A percentile compares a stretch with the other conserved stretches of the same genome.
Conservation (phyloP, 2,888 invertebrate species). For the Xestia rhomboidea region DNA sequence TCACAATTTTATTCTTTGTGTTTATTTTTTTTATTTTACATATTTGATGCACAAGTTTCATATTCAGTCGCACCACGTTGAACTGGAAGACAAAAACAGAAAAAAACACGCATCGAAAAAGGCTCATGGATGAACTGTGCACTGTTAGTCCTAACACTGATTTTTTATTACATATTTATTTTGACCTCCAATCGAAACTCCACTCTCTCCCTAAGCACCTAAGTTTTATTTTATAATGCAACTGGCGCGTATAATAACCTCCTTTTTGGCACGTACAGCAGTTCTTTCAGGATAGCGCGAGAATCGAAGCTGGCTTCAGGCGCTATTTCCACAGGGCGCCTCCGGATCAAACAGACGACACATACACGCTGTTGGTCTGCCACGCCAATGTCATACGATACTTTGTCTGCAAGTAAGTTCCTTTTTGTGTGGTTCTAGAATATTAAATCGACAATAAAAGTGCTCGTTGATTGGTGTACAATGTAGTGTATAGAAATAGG, state of each 20-base stretch:
- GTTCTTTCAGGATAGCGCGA: constrained; percentile 97
- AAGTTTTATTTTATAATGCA: constrained; percentile 31
- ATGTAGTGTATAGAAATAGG: neutral
- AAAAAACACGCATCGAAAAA: neutral
- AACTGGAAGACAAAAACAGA: neutral
- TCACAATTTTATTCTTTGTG: neutral
- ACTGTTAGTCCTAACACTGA: constrained; percentile 12
- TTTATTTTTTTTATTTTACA: neutral
- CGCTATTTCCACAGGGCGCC: constrained; percentile 97
- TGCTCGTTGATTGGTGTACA: neutral
- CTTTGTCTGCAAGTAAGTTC: constrained; percentile 95
- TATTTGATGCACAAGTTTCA: neutral
- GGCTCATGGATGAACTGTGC: constrained; percentile 1
- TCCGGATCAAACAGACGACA: constrained; percentile 94
- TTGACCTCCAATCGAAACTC: neutral
- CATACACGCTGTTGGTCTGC: constrained; percentile 97
- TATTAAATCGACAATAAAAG: neutral
- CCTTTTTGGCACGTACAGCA: constrained; percentile 91
- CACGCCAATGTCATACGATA: constrained; percentile 99
- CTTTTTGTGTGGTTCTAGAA: neutral
- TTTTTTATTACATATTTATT: neutral
- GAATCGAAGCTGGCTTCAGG: constrained; percentile 98
- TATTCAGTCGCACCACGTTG: neutral
- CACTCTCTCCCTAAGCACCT: neutral
- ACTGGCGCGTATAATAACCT: constrained; percentile 77